phyloP scores from a whole-genome alignment of 2,797 vertebrate species.

The Gastrophryne carolinensis region DNA sequence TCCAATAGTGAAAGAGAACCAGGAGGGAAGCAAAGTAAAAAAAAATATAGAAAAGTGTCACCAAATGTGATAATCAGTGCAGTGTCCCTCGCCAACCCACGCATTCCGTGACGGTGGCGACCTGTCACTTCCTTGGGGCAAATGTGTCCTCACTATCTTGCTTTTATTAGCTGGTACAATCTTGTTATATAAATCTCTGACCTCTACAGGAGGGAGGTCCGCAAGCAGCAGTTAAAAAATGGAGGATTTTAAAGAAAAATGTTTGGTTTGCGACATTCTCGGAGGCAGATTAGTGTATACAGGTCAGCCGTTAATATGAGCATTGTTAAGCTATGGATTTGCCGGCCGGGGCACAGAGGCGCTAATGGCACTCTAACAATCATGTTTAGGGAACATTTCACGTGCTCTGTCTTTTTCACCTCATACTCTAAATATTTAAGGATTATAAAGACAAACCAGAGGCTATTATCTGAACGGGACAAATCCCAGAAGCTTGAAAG shows the following conservation, averaged over 20 bases:
- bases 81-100: too few relatives aligned
- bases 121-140: too few relatives aligned
- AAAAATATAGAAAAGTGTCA: too few relatives aligned
- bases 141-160: too few relatives aligned
- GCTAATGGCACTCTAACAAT: background rate
- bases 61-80: too few relatives aligned
- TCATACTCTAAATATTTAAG: background rate
- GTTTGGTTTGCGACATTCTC: conserved; percentile 13
- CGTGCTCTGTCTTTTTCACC: background rate
- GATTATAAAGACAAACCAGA: background rate
- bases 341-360: background rate
- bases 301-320: conserved; percentile 1
- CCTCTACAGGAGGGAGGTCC: background rate
- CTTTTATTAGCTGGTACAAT: conserved; percentile 45
- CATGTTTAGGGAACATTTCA: background rate
- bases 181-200: background rate
- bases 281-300: background rate
- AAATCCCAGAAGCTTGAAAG: too few relatives aligned
- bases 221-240: background rate
- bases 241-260: conserved; percentile 15
- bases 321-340: background rate
- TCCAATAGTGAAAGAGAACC: too few relatives aligned
- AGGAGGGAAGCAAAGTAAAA: too few relatives aligned
- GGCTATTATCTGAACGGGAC: too few relatives aligned
- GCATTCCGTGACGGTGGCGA: too few relatives aligned